A percentile compares a stretch with the other conserved stretches of the same genome.
Conservation (phyloP, 2,113 vertebrate species). For the Osmerus mordax region DNA sequence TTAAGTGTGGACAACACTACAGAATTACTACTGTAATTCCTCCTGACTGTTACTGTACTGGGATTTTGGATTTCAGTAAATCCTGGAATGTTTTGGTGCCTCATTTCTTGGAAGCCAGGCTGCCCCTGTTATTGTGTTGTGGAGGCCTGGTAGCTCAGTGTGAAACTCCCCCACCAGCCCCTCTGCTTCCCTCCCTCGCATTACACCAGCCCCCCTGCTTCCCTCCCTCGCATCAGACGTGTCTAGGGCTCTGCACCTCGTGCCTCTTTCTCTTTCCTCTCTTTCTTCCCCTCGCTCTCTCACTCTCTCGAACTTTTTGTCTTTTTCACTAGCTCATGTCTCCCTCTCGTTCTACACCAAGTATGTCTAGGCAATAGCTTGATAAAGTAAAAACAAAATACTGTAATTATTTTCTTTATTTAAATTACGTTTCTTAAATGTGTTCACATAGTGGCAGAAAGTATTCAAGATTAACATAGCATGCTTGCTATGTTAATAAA, state of each 20-base stretch:
- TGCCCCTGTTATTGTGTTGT: background rate
- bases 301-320: background rate
- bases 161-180: too few species aligned
- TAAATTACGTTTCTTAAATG: too few species aligned
- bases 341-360: slow-evolving; percentile 1
- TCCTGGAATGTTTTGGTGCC: slow-evolving; percentile 10
- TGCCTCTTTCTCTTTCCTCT: background rate
- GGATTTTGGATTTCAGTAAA: background rate
- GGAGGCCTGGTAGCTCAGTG: too few species aligned
- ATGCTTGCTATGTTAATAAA: too few species aligned
- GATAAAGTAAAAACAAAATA: too few species aligned
- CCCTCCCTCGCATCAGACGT: too few species aligned
- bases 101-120: slow-evolving; percentile 12
- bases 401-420: too few species aligned
- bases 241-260: background rate
- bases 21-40: background rate
- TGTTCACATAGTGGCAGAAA: too few species aligned
- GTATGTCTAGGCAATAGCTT: background rate
- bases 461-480: too few species aligned
- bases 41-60: slow-evolving; percentile 1
- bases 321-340: background rate
- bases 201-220: too few species aligned
- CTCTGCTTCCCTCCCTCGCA: too few species aligned
- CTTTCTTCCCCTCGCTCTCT: background rate
- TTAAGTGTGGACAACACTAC: background rate